Base-by-base conservation (phyloP, 1,140 invertebrate species). In the Pygmarrhopalites habei region DNA sequence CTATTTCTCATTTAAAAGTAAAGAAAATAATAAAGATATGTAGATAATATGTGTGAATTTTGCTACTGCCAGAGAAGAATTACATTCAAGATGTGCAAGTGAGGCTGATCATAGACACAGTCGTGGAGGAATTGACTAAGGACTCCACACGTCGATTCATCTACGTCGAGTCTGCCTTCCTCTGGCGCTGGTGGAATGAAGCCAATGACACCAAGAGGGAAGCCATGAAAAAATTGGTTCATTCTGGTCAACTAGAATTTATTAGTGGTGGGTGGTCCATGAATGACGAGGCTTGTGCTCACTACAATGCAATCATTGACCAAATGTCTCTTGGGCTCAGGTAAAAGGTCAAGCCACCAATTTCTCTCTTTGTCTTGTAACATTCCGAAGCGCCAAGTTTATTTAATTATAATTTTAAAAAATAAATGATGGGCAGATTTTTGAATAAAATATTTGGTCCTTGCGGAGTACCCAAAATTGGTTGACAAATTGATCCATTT, bases 401-500 rank as follows among this genome's bases (percentile, higher is more conserved):
- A 7, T 35, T 7, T 35, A 7, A 7, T 35, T 35, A 15, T 5
- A 35, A 35, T 35, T 35, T 35, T 35, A 7, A 7, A 35, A 15
- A 5, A 35, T 35, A 17, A 35, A 7, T 35, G 5, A 15, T 35
- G 32, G 51, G 30, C 29, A 65, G 65, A 47, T 67, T 62, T 56
- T 73, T 95, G 1, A 85, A 89, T 62, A 83, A 92, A n/a, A 87
- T 84, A 0, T 92, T 95, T 74, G 91, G 91, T 1, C 76, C 82
- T 15, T 95, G 91, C 73, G 90, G 81, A 0, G 76, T 83, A 17
- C 91, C 91, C 0, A 81, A 80, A 26, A 82, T 91, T 15, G 90
- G 86, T 2, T 95, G 92, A 91, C 92, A 95, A 75, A 94, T 95
- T 55, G 91, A 95, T 78, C 90, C 92, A 0, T 95, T 95, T 72